Conservation (phyloP, 2,113 vertebrate genomes). For the Rhodinocichla rosea region DNA sequence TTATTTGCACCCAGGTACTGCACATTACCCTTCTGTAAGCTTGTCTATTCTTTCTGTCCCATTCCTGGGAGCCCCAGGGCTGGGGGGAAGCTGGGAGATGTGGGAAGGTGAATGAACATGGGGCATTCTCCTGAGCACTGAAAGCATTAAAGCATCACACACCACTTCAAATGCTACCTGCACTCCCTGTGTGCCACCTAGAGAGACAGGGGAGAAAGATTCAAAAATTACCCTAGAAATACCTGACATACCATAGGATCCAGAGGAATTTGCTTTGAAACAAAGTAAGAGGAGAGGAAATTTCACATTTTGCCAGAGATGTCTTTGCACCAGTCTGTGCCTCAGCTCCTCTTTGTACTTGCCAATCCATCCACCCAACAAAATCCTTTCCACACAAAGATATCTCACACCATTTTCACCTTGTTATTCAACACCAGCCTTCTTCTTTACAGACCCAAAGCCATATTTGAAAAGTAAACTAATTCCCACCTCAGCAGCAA, state of each 20-base stretch:
- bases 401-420: not conserved
- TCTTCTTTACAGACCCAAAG: not conserved
- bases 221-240: not conserved
- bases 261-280: not conserved
- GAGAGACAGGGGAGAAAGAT: not conserved
- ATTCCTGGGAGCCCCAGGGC: not conserved
- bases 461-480: not conserved
- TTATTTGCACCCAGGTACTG: slow-evolving; percentile 81
- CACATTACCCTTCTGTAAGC: not conserved
- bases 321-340: not conserved
- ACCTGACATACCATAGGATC: not conserved
- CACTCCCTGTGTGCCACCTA: rapidly evolving
- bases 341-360: not conserved
- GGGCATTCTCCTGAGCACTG: not conserved
- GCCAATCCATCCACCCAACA: not conserved
- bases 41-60: not conserved
- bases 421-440: not conserved
- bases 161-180: not conserved
- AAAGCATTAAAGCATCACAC: not conserved
- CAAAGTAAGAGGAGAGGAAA: not conserved
- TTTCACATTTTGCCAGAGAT: not conserved
- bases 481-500: not conserved
- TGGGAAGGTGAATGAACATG: not conserved
- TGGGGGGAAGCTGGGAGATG: not conserved
- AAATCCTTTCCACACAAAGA: not conserved